These are phyloP conservation scores for Drosophila paulistorum DNA, from an alignment of 1,140 invertebrate species.

Conservation along the genomic window DNA sequence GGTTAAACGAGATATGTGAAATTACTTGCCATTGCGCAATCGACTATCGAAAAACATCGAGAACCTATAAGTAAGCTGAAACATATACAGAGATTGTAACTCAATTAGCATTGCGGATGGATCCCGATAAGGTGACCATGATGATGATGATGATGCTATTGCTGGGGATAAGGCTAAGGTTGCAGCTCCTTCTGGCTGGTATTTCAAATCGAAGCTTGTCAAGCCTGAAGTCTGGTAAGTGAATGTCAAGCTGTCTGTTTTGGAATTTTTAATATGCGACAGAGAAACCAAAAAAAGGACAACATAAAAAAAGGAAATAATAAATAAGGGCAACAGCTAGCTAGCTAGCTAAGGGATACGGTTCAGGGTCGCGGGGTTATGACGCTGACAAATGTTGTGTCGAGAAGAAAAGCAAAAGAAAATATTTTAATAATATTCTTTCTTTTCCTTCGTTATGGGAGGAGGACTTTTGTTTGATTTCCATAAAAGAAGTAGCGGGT, in stretches of 20 bases:
- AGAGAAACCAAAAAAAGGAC: conserved; percentile 25
- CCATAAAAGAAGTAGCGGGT: conserved; percentile 30
- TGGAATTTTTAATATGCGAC: conserved; percentile 39
- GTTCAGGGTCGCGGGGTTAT: conserved; percentile 20
- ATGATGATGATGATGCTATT: neutral
- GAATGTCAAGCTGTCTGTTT: conserved; percentile 13
- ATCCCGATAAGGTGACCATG: conserved; percentile 10
- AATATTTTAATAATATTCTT: conserved; percentile 13
- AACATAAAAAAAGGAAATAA: conserved; percentile 11
- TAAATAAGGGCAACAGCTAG: conserved; percentile 12
- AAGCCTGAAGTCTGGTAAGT: conserved; percentile 43
- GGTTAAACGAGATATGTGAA: conserved; percentile 55
- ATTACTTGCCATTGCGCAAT: conserved; percentile 75
- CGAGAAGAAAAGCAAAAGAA: neutral
- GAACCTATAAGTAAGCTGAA: conserved; percentile 8
- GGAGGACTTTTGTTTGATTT: conserved; percentile 66
- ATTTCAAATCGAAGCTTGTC: conserved; percentile 16
- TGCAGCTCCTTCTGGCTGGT: neutral
- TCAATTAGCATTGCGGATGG: conserved; percentile 34
- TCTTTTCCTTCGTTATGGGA: neutral
- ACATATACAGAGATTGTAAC: conserved; percentile 2
- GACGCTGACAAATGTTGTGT: conserved; percentile 2
- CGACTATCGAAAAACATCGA: conserved; percentile 31
- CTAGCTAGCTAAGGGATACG: conserved; percentile 7
- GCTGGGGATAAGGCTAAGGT: neutral